Base-by-base conservation (phyloP, 2,888 invertebrate species). In the Agrilus mali region DNA sequence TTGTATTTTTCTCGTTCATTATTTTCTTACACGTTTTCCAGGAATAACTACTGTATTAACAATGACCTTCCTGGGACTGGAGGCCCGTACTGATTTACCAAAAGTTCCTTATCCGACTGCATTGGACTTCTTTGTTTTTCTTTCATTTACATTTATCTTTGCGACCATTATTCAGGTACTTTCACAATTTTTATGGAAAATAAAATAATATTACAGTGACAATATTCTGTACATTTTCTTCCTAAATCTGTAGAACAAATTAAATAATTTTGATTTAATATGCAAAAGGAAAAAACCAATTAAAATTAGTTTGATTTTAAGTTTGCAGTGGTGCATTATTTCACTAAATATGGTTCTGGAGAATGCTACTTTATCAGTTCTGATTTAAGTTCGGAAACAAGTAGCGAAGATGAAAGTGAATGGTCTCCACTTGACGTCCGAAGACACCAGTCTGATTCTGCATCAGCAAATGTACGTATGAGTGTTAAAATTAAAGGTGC, bases 101-200 rank as follows among this genome's bases (percentile, higher is more conserved):
- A 86, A 86, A 70, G 87, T 88, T 42, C 78, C 86, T 38, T 88
- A 88, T 64, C 84, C 85, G 4, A 88, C 88, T n/a, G 87, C 87
- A 2, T 67, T 88, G 50, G 88, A 88, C 60, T 84, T 83, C 58
- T 88, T 86, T 61, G 85, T 88, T 3, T 84, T 85, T 57, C 72
- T 85, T 16, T 85, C 85, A 14, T 87, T 86, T 60, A 79, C 77
- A 3, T 85, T 85, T 58, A 84, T 85, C 50, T 84, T 85, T 57
- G 83, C 86, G 6, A 85, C 86, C 2, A 84, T 87, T 45, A 76
- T 86, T 45, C 84, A 86, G 66, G 73, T 73, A 40, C 20, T 27
- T 15, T 35, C 35, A 35, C 14, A n/a, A 35, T 35, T 6, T 13
- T 16, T n/a, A n/a, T 17, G 17, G 7, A 38, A 38, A 10, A 12